Conservation (phyloP, 2,113 vertebrate species). For the Pimephales promelas region DNA sequence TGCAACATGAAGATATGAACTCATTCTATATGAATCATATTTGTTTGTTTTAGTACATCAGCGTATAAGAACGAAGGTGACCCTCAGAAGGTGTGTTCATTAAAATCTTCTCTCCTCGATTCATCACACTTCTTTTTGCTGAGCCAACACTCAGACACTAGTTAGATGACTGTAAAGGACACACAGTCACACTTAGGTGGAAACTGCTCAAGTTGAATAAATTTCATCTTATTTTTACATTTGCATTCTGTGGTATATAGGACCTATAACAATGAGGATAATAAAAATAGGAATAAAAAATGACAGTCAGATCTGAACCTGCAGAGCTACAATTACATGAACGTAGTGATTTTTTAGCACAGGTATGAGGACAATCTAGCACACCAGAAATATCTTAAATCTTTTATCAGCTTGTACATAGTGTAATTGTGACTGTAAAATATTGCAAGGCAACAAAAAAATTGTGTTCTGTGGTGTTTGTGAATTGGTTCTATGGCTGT, state of each 20-base stretch:
- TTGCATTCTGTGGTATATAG: constrained; percentile 1
- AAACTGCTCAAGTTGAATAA: constrained; percentile 62
- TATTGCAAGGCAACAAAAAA: background rate
- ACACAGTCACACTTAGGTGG: constrained; percentile 70
- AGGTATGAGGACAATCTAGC: too few species aligned
- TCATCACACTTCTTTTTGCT: constrained; percentile 93
- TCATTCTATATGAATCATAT: constrained; percentile 71
- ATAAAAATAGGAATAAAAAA: background rate
- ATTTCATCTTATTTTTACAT: constrained; percentile 16
- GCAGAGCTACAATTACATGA: background rate
- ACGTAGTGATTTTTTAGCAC: background rate
- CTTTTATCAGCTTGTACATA: background rate
- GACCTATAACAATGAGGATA: background rate
- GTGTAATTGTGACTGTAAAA: constrained; percentile 1
- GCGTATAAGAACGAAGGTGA: constrained; percentile 92
- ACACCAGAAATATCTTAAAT: background rate
- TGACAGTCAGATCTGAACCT: background rate
- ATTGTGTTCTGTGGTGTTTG: background rate
- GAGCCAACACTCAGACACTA: constrained; percentile 91
- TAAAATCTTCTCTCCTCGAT: constrained; percentile 93
- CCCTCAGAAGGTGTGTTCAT: constrained; percentile 86
- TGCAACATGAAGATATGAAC: background rate
- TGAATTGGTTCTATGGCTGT: background rate
- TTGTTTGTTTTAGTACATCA: constrained; percentile 83
- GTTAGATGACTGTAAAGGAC: constrained; percentile 88